Evolutionary conservation across 2,797 vertebrate genomes (phyloP).

Genomic region (Octomys mimax): DNA sequence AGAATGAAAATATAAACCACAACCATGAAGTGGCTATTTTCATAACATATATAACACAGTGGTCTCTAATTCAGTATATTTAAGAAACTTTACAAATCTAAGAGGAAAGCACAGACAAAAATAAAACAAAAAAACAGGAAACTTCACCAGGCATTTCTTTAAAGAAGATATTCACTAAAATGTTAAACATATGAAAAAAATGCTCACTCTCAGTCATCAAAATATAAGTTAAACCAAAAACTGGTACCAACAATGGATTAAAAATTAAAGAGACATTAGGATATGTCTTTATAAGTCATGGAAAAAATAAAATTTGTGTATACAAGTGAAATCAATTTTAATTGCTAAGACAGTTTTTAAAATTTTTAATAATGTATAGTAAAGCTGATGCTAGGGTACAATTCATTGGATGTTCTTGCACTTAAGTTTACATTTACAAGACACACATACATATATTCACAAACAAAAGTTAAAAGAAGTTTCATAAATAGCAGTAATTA

Average conservation of each 20-base stretch:
- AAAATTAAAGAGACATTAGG: not conserved
- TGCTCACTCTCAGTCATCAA: not conserved
- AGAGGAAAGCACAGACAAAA: not conserved
- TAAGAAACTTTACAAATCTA: not conserved
- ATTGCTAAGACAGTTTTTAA: not conserved
- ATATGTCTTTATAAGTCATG: not conserved
- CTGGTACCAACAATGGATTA: not conserved
- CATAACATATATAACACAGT: not conserved
- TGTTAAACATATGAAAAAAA: not conserved
- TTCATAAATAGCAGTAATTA: not conserved
- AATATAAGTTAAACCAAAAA: conserved; percentile 1
- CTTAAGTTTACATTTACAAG: not conserved
- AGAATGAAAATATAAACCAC: not conserved
- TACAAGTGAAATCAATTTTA: not conserved
- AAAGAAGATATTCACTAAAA: not conserved
- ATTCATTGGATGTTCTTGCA: not conserved
- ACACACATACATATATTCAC: not conserved
- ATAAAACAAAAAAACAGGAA: not conserved
- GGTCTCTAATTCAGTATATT: not conserved
- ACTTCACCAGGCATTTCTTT: not conserved
- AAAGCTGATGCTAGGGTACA: not conserved
- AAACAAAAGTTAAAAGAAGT: not conserved
- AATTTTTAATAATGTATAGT: not conserved
- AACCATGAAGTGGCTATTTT: not conserved
- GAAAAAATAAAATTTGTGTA: not conserved